Evolutionary conservation across 2,113 vertebrate genomes (phyloP).

Genomic region (Orthonyx spaldingii): DNA sequence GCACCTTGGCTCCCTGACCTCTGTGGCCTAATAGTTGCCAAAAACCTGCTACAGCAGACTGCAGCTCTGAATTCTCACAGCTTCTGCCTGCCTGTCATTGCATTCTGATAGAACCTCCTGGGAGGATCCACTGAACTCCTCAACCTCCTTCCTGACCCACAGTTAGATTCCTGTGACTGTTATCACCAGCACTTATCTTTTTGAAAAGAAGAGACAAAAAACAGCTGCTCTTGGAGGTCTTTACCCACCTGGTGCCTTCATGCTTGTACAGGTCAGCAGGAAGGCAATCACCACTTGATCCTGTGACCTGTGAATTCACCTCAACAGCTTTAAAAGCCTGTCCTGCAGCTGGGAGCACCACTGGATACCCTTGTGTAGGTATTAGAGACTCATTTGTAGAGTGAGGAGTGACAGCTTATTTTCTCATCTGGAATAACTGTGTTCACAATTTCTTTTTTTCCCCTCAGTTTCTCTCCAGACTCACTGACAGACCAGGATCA

Average conservation of each 20-base stretch:
- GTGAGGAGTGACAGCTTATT: neutral
- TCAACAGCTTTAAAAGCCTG: neutral
- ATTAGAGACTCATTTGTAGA: neutral
- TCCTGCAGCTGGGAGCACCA: neutral
- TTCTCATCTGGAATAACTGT: neutral
- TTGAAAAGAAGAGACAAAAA: neutral
- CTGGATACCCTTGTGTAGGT: neutral
- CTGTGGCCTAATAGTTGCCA: neutral
- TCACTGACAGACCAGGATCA: neutral
- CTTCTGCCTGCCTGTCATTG: neutral
- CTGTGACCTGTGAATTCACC: neutral
- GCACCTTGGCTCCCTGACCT: neutral
- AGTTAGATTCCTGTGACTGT: neutral
- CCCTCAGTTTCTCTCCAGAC: neutral
- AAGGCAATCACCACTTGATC: neutral
- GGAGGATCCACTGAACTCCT: neutral
- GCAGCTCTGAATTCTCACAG: neutral
- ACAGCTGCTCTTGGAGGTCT: neutral
- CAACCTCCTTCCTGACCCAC: neutral
- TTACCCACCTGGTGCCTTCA: neutral
- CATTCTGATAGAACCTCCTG: neutral
- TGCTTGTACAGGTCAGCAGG: neutral
- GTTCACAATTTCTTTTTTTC: accelerated
- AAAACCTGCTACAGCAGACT: neutral
- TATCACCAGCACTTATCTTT: neutral